Percentiles rank a stretch among this genome's conserved stretches.
These are phyloP conservation scores for Alligator mississippiensis DNA, from an alignment of 2,113 vertebrate genomes.

Conservation along the genomic window DNA sequence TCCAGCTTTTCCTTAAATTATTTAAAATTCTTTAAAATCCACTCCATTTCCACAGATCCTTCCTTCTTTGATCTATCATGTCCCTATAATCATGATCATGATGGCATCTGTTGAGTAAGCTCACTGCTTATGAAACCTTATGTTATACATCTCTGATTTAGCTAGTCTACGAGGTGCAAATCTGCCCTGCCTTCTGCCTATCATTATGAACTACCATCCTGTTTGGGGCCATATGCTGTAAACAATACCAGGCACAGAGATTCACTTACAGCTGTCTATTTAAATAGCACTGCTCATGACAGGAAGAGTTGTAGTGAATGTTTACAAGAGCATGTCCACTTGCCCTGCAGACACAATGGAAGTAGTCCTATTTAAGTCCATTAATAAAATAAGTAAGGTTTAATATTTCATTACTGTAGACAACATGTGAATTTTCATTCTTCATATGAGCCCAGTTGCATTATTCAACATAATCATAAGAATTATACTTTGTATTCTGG, in stretches of 20 bases:
- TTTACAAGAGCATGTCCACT: neutral
- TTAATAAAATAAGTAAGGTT: neutral
- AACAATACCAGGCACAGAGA: neutral
- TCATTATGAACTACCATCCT: neutral
- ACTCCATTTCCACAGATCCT: accelerated
- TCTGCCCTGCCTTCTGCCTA: neutral
- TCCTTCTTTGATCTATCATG: neutral
- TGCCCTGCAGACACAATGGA: neutral
- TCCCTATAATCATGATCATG: too few species aligned
- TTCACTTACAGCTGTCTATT: neutral
- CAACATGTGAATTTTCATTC: accelerated
- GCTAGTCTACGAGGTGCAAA: neutral
- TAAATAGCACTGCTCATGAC: neutral
- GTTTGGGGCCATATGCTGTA: neutral
- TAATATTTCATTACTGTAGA: neutral
- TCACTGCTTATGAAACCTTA: too few species aligned
- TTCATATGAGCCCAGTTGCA: neutral
- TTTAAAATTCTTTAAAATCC: neutral
- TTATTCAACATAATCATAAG: accelerated
- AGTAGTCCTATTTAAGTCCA: neutral
- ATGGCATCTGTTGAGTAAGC: too few species aligned
- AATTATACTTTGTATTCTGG: neutral
- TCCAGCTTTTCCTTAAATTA: neutral
- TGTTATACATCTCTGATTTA: too few species aligned
- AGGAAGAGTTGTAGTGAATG: neutral